These are phyloP conservation scores for Acanthosepion pharaonis DNA, from an alignment of 2,888 invertebrate genomes.

Conservation along the genomic window DNA sequence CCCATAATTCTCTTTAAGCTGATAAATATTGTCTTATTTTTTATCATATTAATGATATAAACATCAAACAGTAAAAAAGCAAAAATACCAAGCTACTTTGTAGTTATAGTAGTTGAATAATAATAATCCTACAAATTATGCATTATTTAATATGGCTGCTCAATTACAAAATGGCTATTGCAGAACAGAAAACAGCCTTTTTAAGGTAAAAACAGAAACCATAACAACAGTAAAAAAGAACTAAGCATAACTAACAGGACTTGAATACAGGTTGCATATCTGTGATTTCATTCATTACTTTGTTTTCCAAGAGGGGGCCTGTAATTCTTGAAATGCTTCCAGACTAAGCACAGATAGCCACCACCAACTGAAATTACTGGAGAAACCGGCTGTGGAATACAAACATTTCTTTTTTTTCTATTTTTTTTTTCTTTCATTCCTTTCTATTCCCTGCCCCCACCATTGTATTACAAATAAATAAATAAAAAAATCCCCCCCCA, in stretches of 20 bases:
- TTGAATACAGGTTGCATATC: neutral
- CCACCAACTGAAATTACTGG: neutral
- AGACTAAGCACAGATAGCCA: neutral
- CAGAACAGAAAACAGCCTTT: neutral
- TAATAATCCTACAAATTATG: neutral
- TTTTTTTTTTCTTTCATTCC: neutral
- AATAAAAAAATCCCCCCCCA: too few relatives aligned
- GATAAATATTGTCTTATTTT: neutral
- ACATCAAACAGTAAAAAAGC: neutral
- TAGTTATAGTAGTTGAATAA: neutral
- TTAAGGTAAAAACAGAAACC: neutral
- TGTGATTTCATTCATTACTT: neutral
- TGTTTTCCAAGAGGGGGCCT: neutral
- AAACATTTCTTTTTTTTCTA: neutral
- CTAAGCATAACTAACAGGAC: neutral
- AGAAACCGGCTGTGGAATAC: neutral
- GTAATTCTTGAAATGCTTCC: slow-evolving; percentile 21
- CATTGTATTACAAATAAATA: neutral
- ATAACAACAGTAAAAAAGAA: neutral
- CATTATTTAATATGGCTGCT: neutral
- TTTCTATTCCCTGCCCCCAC: neutral
- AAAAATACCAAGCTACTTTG: neutral
- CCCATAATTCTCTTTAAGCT: neutral
- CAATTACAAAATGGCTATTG: neutral
- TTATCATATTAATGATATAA: neutral